Base-by-base conservation (phyloP, 1,140 invertebrate genomes). In the Reticulitermes speratus region DNA sequence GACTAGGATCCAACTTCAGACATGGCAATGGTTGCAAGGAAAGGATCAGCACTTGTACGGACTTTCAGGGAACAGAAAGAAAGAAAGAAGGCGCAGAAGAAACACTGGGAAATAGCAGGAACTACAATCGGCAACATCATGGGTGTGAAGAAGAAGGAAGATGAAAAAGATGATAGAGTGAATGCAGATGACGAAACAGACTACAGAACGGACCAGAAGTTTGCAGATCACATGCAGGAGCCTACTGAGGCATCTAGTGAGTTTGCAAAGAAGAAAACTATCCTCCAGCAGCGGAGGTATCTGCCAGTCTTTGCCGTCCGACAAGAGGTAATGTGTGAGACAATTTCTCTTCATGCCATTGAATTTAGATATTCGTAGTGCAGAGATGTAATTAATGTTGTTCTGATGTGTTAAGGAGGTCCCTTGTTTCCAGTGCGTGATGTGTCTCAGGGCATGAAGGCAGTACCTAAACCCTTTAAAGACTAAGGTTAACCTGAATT, bases 41-140 rank as follows among this genome's bases (percentile, higher is more conserved):
- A 99, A 92, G 99, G 99, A 14, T 98, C 97, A 9, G 94, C 95
- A 3, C 91, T 98, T 38, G 99, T 99, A 0, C 93, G 97, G 86
- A 94, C 95, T 0, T 98, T 96, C 90, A 93, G 99, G 83, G 99
- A 99, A 90, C 97, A 99, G 90, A 99, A 99, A 90, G 99, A 99
- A 90, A 92, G 98, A 45, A 94, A 95, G 82, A 98, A 98, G 91
- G 98, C 98, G 0, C 98, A 99, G 89, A 98, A 99, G 90, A 99
- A 99, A 91, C 98, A 99, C 90, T 99, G 98, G 98, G 98, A 99
- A 91, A 91, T 99, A 59, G 97, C 98, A 65, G 99, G 99, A 52
- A 99, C 98, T 5, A 97, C 97, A 89, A 93, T 99, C 83, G 98
- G 98, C 89, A 98, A 99, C 88, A 98, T 99, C 32, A 98, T 99